Conservation (phyloP, 2,797 vertebrate genomes). For the Sebastes hubbsi region DNA sequence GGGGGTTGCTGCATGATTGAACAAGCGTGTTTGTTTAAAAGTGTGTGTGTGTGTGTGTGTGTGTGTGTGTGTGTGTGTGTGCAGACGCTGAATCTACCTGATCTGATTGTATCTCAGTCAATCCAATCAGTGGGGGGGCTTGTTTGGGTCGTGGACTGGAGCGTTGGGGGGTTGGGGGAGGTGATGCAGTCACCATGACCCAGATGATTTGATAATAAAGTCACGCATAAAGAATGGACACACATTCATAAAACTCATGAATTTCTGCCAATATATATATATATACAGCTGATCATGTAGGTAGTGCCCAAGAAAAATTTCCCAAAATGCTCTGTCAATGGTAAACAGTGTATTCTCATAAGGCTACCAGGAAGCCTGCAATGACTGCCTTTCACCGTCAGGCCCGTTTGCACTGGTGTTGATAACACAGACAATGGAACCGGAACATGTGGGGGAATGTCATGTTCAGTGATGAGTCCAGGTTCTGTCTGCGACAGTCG, state of each 20-base stretch:
- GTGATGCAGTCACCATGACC: constrained; percentile 16
- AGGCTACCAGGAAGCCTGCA: too few species aligned
- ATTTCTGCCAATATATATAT: not conserved
- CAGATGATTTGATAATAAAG: constrained; percentile 62
- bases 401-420: too few species aligned
- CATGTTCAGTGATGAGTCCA: too few species aligned
- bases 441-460: too few species aligned
- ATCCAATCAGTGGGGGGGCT: constrained; percentile 69
- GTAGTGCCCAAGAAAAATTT: too few species aligned
- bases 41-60: not conserved
- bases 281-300: too few species aligned
- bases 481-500: too few species aligned
- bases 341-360: too few species aligned
- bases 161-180: not conserved
- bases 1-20: constrained; percentile 28
- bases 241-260: constrained; percentile 24
- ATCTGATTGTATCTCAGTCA: constrained; percentile 77
- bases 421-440: too few species aligned
- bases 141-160: constrained; percentile 47
- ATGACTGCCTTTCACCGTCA: too few species aligned
- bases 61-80: not conserved
- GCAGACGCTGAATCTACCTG: constrained; percentile 42
- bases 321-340: too few species aligned
- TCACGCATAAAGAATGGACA: constrained; percentile 55
- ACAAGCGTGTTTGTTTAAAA: not conserved